Base-by-base conservation (phyloP, 2,113 vertebrate species). In the Spheniscus mendiculus region DNA sequence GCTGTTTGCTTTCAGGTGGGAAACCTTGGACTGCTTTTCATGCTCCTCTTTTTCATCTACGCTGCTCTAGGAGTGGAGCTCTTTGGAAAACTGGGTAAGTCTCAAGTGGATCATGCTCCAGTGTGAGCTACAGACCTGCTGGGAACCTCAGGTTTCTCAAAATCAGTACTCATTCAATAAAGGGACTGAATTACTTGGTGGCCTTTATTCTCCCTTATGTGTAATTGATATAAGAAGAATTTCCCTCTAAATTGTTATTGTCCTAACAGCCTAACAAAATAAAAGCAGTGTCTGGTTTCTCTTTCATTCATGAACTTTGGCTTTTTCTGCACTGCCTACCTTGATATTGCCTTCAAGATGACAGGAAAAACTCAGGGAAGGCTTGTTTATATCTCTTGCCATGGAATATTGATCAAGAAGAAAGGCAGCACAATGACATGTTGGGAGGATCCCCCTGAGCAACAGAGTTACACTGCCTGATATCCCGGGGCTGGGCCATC, bases 41-140 rank as follows among this genome's bases (percentile, higher is more conserved):
- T 99, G 99, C 98, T 99, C 89, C 99, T 99, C 38, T 99, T 99
- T 98, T 99, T 99, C 98, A 99, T 99, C 98, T 99, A 99, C 2
- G 99, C 99, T 27, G 99, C 99, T 79, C 98, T 99, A 97, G 99
- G 99, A 81, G 99, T 99, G 94, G 99, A 99, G 97, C 99, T 99
- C 77, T 99, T 99, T 63, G 99, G 99, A 96, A 99, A 99, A 98
- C 98, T 99, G 87, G 98, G 99, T 99, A 97, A 98, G 99, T 97
- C 76, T 92, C 40, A 69, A 91, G 62, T 19, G 77, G 55, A 40
- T 6, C 34, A 8, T 45, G 42, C 53, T 86, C 49, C 36, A 66
- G 1, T 36, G 44, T 67, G 17, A 89, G 62, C 42, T 72, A 47
- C 9, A 94, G 38, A 61, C 23, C 38, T 69, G 19, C 25, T 87